These are phyloP conservation scores for Athene noctua DNA, from an alignment of 2,113 vertebrate genomes.

Conservation along the genomic window DNA sequence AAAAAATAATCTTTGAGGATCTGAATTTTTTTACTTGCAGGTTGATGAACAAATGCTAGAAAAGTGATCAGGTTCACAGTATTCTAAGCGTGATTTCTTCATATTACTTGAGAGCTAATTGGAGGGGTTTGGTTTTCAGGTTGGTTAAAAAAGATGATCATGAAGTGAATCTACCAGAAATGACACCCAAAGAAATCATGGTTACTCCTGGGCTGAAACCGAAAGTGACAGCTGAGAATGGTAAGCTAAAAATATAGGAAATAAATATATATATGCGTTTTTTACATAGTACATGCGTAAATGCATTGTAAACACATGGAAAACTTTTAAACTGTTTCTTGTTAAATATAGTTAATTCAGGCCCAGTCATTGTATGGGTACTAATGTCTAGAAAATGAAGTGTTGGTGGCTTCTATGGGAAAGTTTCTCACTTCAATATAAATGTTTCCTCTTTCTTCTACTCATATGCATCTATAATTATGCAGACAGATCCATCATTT, in stretches of 20 bases:
- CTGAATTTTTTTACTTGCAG: background rate
- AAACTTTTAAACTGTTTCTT: background rate
- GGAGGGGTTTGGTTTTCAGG: background rate
- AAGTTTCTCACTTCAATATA: background rate
- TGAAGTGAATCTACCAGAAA: background rate
- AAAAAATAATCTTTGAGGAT: background rate
- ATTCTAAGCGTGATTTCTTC: background rate
- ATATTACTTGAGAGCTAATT: background rate
- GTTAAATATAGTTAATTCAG: background rate
- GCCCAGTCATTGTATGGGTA: background rate
- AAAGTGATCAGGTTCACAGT: background rate
- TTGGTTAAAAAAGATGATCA: background rate
- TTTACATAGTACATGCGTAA: background rate
- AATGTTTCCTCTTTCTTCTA: background rate
- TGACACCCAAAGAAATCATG: background rate
- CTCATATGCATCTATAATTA: background rate
- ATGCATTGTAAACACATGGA: background rate
- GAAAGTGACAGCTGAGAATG: background rate
- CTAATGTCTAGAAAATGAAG: background rate
- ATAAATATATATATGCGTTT: background rate
- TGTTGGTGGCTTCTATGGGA: background rate
- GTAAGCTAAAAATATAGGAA: slow-evolving; percentile 40
- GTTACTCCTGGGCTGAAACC: slow-evolving; percentile 11
- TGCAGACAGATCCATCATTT: background rate
- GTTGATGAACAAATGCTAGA: background rate